phyloP scores from a whole-genome alignment of 2,113 vertebrate species.

The Tupaia tana region DNA sequence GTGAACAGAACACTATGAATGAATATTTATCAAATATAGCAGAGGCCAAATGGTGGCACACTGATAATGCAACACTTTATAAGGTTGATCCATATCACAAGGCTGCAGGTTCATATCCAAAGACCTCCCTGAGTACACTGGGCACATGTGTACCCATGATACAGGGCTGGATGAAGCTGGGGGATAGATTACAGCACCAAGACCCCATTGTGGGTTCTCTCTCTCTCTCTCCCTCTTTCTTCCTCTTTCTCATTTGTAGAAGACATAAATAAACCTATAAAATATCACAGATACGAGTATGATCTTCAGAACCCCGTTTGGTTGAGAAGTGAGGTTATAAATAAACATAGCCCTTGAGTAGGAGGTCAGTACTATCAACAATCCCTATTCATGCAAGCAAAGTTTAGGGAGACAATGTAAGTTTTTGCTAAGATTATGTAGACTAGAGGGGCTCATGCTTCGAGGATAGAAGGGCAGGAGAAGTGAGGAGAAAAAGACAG shows the following conservation, averaged over 20 bases:
- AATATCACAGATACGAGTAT: neutral
- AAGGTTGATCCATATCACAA: no score
- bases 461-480: conserved; percentile 55
- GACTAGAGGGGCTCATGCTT: conserved; percentile 73
- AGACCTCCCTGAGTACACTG: no score
- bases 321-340: conserved; percentile 43
- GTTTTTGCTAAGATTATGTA: conserved; percentile 68
- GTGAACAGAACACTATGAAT: neutral
- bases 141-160: no score
- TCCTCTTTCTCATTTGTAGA: no score
- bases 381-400: conserved; percentile 67
- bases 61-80: no score
- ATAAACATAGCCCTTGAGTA: conserved; percentile 56
- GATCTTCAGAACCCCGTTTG: neutral
- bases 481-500: conserved; percentile 19
- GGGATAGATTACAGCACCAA: no score
- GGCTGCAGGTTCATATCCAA: no score
- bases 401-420: neutral
- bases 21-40: neutral
- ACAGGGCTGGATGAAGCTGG: no score
- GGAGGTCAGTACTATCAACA: conserved; percentile 75
- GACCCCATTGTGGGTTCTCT: no score
- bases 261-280: neutral
- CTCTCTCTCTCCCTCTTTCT: no score
- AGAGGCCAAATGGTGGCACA: no score